Conservation (phyloP, 2,797 vertebrate genomes). For the Lepus townsendii region DNA sequence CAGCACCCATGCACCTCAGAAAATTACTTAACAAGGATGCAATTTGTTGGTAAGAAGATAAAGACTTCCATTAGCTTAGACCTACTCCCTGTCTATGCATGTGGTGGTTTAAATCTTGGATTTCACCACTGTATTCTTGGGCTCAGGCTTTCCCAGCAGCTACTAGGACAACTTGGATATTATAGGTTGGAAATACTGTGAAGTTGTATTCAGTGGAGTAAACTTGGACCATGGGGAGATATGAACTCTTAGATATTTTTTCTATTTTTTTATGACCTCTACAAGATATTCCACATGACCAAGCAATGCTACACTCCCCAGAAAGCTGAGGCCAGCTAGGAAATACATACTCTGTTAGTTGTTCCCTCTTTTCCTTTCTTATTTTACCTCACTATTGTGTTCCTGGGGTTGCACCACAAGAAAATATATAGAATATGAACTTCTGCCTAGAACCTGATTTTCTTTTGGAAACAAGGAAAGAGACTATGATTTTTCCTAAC, state of each 20-base stretch:
- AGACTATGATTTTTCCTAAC: not conserved
- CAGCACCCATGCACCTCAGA: not conserved
- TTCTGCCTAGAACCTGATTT: conserved; percentile 6
- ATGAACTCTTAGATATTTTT: not conserved
- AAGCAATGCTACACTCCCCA: not conserved
- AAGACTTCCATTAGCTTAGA: not conserved
- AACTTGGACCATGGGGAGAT: not conserved
- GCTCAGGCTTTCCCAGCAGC: not conserved
- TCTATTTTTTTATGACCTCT: not conserved
- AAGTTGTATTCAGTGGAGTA: not conserved
- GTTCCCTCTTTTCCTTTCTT: not conserved
- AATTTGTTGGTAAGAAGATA: not conserved
- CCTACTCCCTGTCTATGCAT: not conserved
- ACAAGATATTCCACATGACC: not conserved
- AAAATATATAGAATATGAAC: not conserved
- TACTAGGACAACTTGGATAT: not conserved
- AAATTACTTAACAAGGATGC: not conserved
- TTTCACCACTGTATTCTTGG: not conserved
- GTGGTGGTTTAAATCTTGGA: not conserved
- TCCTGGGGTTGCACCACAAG: not conserved
- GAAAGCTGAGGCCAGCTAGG: not conserved
- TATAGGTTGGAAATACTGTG: not conserved
- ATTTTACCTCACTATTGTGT: not conserved
- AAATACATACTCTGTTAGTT: not conserved
- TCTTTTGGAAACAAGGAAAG: not conserved